A percentile compares a stretch with the other conserved stretches of the same genome.
These are phyloP conservation scores for Thunnus maccoyii DNA, from an alignment of 2,113 vertebrate species.

Conservation along the genomic window DNA sequence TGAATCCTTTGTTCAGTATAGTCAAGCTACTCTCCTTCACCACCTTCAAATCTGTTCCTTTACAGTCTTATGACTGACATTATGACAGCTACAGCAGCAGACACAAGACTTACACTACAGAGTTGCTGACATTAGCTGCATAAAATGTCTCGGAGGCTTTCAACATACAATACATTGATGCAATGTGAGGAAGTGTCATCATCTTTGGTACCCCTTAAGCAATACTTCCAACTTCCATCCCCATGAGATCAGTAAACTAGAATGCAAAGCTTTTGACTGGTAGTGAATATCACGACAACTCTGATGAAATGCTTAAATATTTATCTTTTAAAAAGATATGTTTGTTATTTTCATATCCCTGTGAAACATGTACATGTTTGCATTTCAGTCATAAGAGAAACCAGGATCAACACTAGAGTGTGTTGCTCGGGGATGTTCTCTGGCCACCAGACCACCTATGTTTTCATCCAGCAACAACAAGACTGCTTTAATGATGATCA, in stretches of 20 bases:
- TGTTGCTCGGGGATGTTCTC: neutral
- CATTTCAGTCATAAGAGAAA: neutral
- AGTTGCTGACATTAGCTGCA: slow-evolving; percentile 39
- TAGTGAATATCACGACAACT: neutral
- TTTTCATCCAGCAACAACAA: neutral
- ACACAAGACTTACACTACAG: slow-evolving; percentile 7
- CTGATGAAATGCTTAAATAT: neutral
- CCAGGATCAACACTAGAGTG: neutral
- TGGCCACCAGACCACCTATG: neutral
- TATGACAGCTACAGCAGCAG: slow-evolving; percentile 14
- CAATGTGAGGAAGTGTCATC: slow-evolving; percentile 54
- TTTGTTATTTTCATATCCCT: neutral
- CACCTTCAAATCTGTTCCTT: neutral
- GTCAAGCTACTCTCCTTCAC: neutral
- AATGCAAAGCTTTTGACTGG: neutral
- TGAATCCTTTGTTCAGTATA: neutral
- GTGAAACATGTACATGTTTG: neutral
- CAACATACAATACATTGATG: slow-evolving; percentile 36
- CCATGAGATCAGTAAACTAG: neutral
- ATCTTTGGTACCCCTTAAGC: slow-evolving; percentile 38
- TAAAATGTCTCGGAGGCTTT: slow-evolving; percentile 30
- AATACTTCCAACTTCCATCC: slow-evolving; percentile 11
- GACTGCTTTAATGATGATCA: too few species aligned
- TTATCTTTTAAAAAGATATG: neutral
- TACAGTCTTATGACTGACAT: slow-evolving; percentile 2